Evolutionary conservation across 2,113 vertebrate genomes (phyloP).

Genomic region (Leucopsar rothschildi): DNA sequence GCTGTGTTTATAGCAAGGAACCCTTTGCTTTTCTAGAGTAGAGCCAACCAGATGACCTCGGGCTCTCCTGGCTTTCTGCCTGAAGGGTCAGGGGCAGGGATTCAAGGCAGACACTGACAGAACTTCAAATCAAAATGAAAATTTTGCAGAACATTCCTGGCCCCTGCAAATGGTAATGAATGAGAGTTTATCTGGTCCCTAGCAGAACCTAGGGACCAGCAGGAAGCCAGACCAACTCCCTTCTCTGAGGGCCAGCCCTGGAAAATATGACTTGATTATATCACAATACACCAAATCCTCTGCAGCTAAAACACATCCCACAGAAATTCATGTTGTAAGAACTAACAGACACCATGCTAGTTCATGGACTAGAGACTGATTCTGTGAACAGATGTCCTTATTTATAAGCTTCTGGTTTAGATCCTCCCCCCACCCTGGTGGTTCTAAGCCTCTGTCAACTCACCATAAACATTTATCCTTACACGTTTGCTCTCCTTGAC

Average conservation of each 20-base stretch:
- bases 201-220: background rate
- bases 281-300: background rate
- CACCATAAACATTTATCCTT: conserved; percentile 59
- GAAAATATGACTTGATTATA: background rate
- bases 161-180: background rate
- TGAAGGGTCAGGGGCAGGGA: background rate
- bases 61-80: background rate
- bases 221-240: background rate
- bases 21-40: background rate
- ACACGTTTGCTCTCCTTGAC: conserved; percentile 56
- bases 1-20: background rate
- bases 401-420: background rate
- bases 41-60: background rate
- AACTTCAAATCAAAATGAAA: background rate
- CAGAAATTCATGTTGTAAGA: background rate
- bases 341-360: background rate
- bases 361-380: background rate
- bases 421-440: accelerated
- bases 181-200: background rate
- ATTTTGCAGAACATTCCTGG: background rate
- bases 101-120: background rate
- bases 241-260: background rate
- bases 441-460: conserved; percentile 8
- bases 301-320: background rate
- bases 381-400: background rate